phyloP scores from a whole-genome alignment of 2,888 invertebrate genomes.

The Parochlus steinenii region DNA sequence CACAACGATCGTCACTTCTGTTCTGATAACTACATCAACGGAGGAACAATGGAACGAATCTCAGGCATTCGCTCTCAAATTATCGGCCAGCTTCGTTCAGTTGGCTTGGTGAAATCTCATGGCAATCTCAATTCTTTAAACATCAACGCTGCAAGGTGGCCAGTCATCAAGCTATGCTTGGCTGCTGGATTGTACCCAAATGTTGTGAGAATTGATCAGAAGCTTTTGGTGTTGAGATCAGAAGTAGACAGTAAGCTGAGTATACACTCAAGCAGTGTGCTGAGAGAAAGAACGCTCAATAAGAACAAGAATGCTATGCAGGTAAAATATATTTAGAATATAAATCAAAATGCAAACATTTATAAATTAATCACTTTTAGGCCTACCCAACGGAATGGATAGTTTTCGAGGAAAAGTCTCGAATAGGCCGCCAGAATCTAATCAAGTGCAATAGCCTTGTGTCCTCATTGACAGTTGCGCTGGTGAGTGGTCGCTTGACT shows the following conservation, averaged over 20 bases:
- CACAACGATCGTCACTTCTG: constrained; percentile 56
- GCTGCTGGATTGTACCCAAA: constrained; percentile 84
- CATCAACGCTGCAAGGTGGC: constrained; percentile 70
- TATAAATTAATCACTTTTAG: constrained; percentile 19
- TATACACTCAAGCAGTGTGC: constrained; percentile 41
- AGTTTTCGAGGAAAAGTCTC: constrained; percentile 70
- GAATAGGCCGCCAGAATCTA: constrained; percentile 48
- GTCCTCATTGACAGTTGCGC: constrained; percentile 60
- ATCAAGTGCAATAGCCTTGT: constrained; percentile 67
- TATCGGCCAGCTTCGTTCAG: constrained; percentile 58
- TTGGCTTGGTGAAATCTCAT: constrained; percentile 50
- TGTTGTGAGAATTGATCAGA: constrained; percentile 54
- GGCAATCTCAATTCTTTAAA: constrained; percentile 63
- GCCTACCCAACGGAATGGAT: constrained; percentile 67
- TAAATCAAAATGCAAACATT: constrained; percentile 2
- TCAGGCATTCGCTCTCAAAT: constrained; percentile 69
- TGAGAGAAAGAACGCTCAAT: constrained; percentile 16
- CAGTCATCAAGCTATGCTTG: constrained; percentile 78
- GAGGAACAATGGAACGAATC: constrained; percentile 80
- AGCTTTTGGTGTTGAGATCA: constrained; percentile 42
- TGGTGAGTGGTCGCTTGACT: too few species aligned
- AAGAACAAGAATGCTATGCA: constrained; percentile 10
- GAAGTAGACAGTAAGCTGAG: constrained; percentile 39
- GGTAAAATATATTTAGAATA: constrained; percentile 14
- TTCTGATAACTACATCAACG: constrained; percentile 55